These are phyloP conservation scores for Antennarius striatus DNA, from an alignment of 2,113 vertebrate species.

Conservation along the genomic window DNA sequence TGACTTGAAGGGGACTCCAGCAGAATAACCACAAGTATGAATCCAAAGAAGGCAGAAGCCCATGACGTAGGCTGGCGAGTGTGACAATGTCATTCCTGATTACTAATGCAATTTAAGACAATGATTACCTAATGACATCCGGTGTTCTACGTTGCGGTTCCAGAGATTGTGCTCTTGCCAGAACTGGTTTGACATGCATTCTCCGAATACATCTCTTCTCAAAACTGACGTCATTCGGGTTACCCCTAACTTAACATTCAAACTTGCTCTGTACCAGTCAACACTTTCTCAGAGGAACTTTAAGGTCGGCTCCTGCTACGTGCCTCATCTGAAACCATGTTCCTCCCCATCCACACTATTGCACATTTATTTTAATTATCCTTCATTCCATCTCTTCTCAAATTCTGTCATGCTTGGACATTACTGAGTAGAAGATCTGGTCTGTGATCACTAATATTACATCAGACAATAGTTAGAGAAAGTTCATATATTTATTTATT, in stretches of 20 bases:
- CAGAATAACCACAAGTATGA: conserved; percentile 32
- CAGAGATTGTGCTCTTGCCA: conserved; percentile 50
- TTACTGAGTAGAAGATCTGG: neutral
- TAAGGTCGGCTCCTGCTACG: conserved; percentile 29
- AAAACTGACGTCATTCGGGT: conserved; percentile 30
- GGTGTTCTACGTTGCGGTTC: conserved; percentile 52
- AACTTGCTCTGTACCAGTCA: conserved; percentile 9
- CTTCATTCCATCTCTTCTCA: conserved; percentile 8
- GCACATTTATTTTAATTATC: neutral
- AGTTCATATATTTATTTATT: conserved; percentile 35
- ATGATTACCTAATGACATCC: conserved; percentile 35
- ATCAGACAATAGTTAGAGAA: conserved; percentile 14
- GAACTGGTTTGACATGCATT: conserved; percentile 52
- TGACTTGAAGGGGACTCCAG: conserved; percentile 18
- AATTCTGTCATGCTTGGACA: neutral
- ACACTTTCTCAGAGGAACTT: neutral
- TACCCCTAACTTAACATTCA: neutral
- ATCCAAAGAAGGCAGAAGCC: conserved; percentile 39
- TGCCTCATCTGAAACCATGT: conserved; percentile 20
- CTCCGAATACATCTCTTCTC: conserved; percentile 25
- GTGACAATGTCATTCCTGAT: conserved; percentile 50
- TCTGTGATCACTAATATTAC: conserved; percentile 33
- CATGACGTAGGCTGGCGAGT: conserved; percentile 38
- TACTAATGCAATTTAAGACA: conserved; percentile 32
- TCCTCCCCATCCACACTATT: conserved; percentile 1